phyloP scores from a whole-genome alignment of 37 sponge, comb jelly and placozoan genomes.

The Amphimedon queenslandica region DNA sequence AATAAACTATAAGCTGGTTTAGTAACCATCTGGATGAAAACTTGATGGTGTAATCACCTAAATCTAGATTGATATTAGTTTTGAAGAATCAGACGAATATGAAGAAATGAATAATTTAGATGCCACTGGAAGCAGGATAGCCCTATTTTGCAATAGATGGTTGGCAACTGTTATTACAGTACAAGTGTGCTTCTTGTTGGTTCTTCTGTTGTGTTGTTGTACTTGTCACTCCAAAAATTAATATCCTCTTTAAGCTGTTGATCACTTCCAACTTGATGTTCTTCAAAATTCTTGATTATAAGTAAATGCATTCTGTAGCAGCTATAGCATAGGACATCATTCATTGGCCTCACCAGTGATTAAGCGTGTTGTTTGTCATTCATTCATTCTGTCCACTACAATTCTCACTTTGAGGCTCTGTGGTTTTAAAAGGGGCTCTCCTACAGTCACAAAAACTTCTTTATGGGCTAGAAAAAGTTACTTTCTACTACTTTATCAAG shows the following conservation, averaged over 20 bases:
- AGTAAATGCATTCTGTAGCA: slow-evolving; percentile 2
- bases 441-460: too few relatives aligned
- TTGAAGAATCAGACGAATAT: neutral
- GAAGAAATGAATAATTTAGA: neutral
- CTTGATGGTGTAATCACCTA: slow-evolving; percentile 1
- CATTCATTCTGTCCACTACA: too few relatives aligned
- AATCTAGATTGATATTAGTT: neutral
- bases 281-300: neutral
- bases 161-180: slow-evolving; percentile 9
- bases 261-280: neutral
- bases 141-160: neutral
- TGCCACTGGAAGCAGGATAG: slow-evolving; percentile 8
- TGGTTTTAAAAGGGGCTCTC: too few relatives aligned
- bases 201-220: neutral
- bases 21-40: slow-evolving; percentile 11
- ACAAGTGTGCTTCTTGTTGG: neutral
- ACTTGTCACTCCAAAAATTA: neutral
- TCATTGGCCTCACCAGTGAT: neutral
- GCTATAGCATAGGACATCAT: neutral
- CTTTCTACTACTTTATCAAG: neutral
- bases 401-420: too few relatives aligned
- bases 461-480: neutral
- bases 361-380: neutral
- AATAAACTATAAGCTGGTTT: slow-evolving; percentile 8
- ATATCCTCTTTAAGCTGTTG: neutral